Evolutionary conservation across 2,888 invertebrate genomes (phyloP).

Genomic region (Magallana nippona): DNA sequence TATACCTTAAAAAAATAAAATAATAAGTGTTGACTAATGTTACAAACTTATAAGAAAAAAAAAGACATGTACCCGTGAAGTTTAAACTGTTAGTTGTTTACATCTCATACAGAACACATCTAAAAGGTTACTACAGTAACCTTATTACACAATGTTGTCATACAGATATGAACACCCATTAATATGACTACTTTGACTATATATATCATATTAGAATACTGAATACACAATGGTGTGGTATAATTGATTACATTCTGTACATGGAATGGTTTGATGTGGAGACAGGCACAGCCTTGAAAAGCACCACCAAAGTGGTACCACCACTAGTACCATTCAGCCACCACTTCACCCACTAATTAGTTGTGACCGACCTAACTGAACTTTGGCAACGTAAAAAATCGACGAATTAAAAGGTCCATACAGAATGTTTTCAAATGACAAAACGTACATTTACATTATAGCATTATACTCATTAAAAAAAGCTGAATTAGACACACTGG

Average conservation of each 20-base stretch:
- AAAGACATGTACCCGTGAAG: constrained; percentile 8
- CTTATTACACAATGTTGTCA: neutral
- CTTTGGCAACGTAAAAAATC: neutral
- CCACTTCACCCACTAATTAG: neutral
- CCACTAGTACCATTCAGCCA: neutral
- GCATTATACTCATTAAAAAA: neutral
- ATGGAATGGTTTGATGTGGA: constrained; percentile 19
- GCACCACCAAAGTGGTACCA: constrained; percentile 1
- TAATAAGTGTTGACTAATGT: no score
- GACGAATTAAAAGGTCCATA: neutral
- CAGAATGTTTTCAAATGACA: neutral
- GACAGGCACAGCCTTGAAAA: constrained; percentile 9
- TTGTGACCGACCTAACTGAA: neutral
- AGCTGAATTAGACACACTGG: neutral
- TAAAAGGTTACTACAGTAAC: neutral
- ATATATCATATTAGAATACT: constrained; percentile 20
- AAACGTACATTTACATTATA: neutral
- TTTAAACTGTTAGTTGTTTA: neutral
- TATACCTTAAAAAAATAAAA: no score
- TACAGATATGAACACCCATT: constrained; percentile 15
- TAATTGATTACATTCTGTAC: neutral
- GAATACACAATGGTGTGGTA: constrained; percentile 24
- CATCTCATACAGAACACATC: constrained; percentile 14
- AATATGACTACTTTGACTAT: neutral
- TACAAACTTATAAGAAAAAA: neutral